phyloP scores from a whole-genome alignment of 2,888 invertebrate genomes.

The Andrena praecox region DNA sequence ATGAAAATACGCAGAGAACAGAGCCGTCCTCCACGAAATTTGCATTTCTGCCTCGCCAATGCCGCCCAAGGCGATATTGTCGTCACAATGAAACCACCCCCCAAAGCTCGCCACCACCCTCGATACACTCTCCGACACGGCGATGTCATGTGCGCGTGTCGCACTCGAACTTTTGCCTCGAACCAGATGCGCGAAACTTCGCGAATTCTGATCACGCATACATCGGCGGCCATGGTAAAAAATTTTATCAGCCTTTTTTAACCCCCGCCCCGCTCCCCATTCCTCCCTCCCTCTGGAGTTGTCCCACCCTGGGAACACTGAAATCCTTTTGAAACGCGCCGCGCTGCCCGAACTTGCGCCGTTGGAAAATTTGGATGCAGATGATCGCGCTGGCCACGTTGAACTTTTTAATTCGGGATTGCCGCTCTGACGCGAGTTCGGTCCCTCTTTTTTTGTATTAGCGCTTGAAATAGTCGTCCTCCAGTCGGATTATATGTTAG shows the following conservation, averaged over 20 bases:
- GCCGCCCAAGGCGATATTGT: slow-evolving; percentile 83
- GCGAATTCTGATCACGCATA: slow-evolving; percentile 74
- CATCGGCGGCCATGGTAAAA: slow-evolving; percentile 62
- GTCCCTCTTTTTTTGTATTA: slow-evolving; percentile 12
- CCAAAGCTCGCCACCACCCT: slow-evolving; percentile 64
- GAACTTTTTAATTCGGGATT: slow-evolving; percentile 51
- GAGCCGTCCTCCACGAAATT: slow-evolving; percentile 73
- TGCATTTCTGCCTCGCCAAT: slow-evolving; percentile 79
- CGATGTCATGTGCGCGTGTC: slow-evolving; percentile 70
- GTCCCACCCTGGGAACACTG: slow-evolving; percentile 19
- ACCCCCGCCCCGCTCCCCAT: slow-evolving; percentile 4
- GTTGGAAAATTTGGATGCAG: slow-evolving; percentile 61
- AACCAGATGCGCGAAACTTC: slow-evolving; percentile 74
- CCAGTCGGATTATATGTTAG: slow-evolving; percentile 7
- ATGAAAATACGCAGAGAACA: slow-evolving; percentile 55
- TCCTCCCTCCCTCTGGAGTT: slow-evolving; percentile 28
- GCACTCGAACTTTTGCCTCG: slow-evolving; percentile 74
- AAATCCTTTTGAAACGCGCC: slow-evolving; percentile 53
- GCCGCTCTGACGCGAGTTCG: slow-evolving; percentile 16
- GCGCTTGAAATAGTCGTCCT: slow-evolving; percentile 8
- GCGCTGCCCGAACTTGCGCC: slow-evolving; percentile 39
- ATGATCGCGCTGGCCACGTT: slow-evolving; percentile 26
- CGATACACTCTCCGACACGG: slow-evolving; percentile 67
- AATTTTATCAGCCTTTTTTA: slow-evolving; percentile 61
- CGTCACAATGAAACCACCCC: slow-evolving; percentile 81